phyloP scores from a whole-genome alignment of 2,888 invertebrate species.

The Napeogenes inachia region DNA sequence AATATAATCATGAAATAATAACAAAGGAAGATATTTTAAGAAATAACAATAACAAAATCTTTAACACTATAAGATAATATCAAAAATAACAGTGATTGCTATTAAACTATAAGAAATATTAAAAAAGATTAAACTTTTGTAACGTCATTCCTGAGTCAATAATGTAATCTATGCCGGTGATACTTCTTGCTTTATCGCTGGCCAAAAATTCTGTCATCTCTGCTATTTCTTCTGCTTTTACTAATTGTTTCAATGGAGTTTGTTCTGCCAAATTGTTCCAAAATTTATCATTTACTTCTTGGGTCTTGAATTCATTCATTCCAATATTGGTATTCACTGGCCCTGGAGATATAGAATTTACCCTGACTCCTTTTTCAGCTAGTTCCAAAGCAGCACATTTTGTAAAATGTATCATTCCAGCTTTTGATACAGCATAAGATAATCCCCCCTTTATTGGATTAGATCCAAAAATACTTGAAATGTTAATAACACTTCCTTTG shows the following conservation, averaged over 20 bases:
- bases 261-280: not conserved
- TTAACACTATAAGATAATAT: too few species aligned
- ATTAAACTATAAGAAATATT: too few species aligned
- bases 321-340: not conserved
- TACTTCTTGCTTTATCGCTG: not conserved
- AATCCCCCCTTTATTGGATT: not conserved
- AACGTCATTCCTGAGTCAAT: too few species aligned
- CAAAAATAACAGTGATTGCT: too few species aligned
- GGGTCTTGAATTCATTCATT: not conserved
- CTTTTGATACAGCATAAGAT: not conserved
- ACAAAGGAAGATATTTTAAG: too few species aligned
- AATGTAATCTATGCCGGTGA: too few species aligned
- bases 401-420: constrained; percentile 2
- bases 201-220: not conserved
- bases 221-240: not conserved
- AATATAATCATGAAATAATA: too few species aligned
- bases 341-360: not conserved
- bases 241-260: not conserved
- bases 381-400: constrained; percentile 5
- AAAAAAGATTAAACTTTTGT: too few species aligned
- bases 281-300: not conserved
- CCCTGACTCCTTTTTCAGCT: not conserved
- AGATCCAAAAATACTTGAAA: not conserved
- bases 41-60: too few species aligned
- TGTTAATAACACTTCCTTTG: constrained; percentile 5